Evolutionary conservation across 92 coral and sea anemone genomes (phyloP).

Genomic region (Porites rus): DNA sequence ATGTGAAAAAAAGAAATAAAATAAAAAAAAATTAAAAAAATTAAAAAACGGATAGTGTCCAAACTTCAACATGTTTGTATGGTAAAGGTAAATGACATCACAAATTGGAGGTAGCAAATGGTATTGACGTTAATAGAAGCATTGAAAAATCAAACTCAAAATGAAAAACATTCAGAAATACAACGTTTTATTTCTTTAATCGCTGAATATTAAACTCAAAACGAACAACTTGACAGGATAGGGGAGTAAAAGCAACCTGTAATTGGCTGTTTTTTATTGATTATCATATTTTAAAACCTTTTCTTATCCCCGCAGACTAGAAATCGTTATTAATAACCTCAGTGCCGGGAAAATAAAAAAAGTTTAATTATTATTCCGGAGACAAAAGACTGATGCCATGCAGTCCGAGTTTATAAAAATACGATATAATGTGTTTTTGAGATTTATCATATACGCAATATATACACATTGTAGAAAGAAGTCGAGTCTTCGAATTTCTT

Average conservation of each 20-base stretch:
- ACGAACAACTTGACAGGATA: not conserved
- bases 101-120: not conserved
- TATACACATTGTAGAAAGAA: not conserved
- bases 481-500: not conserved
- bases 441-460: too few relatives aligned
- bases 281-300: not conserved
- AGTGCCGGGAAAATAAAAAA: too few relatives aligned
- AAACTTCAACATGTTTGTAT: conserved; percentile 3
- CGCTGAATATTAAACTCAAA: not conserved
- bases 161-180: not conserved
- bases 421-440: not conserved
- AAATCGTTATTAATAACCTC: too few relatives aligned
- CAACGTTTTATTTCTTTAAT: not conserved
- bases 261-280: not conserved
- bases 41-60: not conserved
- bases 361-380: not conserved
- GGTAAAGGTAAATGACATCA: not conserved
- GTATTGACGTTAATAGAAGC: not conserved
- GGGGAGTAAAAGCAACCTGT: not conserved
- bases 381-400: not conserved
- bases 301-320: too few relatives aligned
- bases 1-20: not conserved
- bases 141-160: not conserved
- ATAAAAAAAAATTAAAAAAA: not conserved
- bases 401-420: too few relatives aligned